phyloP scores from a whole-genome alignment of 2,888 invertebrate species.

The Drosophila pseudotakahashii region DNA sequence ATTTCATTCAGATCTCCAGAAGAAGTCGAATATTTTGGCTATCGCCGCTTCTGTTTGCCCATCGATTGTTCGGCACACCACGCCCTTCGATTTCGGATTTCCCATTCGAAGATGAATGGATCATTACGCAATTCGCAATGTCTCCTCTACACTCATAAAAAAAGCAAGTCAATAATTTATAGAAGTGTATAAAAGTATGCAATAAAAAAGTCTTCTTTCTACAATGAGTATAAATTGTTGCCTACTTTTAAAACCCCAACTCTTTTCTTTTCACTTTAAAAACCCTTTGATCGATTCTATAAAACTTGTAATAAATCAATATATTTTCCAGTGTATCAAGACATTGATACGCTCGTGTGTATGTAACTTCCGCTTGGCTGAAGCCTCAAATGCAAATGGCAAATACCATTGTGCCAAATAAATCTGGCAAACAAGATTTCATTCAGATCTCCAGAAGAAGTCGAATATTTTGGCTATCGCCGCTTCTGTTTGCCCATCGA shows the following conservation, averaged over 20 bases:
- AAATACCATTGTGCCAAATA: slow-evolving; percentile 67
- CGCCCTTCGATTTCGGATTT: slow-evolving; percentile 67
- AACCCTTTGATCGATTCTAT: no score
- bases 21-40: slow-evolving; percentile 23
- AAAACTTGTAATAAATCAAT: not conserved
- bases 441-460: slow-evolving; percentile 43
- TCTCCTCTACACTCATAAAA: no score
- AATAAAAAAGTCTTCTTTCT: no score
- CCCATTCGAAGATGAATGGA: no score
- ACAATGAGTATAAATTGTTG: no score
- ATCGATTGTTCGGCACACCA: slow-evolving; percentile 36
- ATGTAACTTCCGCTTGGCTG: slow-evolving; percentile 61
- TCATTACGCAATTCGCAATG: no score
- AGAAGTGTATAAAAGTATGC: no score
- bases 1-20: slow-evolving; percentile 48
- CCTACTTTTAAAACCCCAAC: no score
- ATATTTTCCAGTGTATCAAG: not conserved
- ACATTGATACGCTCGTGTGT: slow-evolving; percentile 11
- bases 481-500: slow-evolving; percentile 38
- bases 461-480: slow-evolving; percentile 24
- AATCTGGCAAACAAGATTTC: slow-evolving; percentile 55
- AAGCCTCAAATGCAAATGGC: slow-evolving; percentile 54
- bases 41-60: slow-evolving; percentile 38
- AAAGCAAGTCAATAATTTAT: no score
- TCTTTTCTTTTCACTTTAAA: no score